Evolutionary conservation across 2,888 invertebrate genomes (phyloP).

Genomic region (Cepaea hortensis): DNA sequence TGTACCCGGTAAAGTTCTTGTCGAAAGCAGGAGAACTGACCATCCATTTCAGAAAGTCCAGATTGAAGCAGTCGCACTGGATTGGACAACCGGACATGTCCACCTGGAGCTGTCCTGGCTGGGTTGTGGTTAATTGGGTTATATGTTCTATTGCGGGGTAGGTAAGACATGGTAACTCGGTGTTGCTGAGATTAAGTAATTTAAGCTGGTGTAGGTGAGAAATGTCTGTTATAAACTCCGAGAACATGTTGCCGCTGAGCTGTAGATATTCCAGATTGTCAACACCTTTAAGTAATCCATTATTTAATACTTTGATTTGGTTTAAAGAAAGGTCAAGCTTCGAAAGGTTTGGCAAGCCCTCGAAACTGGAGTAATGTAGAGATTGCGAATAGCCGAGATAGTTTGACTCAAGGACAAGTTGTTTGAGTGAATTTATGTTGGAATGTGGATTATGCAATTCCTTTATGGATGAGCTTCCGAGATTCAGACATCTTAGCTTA

Average conservation of each 20-base stretch:
- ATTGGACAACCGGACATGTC: constrained; percentile 46
- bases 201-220: constrained; percentile 36
- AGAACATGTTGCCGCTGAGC: constrained; percentile 30
- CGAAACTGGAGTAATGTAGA: not conserved
- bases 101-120: not conserved
- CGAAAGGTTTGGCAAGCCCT: constrained; percentile 8
- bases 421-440: not conserved
- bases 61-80: constrained; percentile 23
- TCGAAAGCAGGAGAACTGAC: constrained; percentile 29
- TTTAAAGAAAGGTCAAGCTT: constrained; percentile 26
- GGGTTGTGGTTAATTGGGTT: not conserved
- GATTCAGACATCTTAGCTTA: not conserved
- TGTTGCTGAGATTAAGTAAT: constrained; percentile 38
- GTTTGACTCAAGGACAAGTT: not conserved
- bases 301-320: constrained; percentile 28
- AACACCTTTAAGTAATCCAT: constrained; percentile 22
- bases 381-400: not conserved
- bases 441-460: not conserved
- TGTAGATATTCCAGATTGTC: constrained; percentile 24
- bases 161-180: constrained; percentile 22
- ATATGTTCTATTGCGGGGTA: not conserved
- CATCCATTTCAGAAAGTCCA: constrained; percentile 46
- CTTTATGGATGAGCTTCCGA: not conserved
- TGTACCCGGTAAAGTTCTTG: not conserved
- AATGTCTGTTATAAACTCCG: constrained; percentile 25